phyloP scores from a whole-genome alignment of 1,140 invertebrate genomes.

The Mycetomoellerius zeteki region DNA sequence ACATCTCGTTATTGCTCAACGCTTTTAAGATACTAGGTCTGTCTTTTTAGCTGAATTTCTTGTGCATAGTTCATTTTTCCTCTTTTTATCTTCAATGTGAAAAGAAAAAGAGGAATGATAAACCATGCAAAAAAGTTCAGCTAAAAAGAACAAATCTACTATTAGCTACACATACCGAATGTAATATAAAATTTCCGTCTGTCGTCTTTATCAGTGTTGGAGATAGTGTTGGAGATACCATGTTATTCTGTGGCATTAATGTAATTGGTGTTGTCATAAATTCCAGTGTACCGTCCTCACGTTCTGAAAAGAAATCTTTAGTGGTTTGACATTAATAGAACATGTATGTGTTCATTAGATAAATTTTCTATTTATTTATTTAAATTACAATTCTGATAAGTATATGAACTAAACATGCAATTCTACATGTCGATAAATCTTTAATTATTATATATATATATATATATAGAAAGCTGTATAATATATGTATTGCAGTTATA shows the following conservation, averaged over 20 bases:
- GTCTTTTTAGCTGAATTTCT: too few relatives aligned
- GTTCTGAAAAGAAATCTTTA: slow-evolving; percentile 69
- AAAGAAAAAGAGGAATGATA: too few relatives aligned
- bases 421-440: background rate
- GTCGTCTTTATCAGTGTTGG: slow-evolving; percentile 64
- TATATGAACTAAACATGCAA: background rate
- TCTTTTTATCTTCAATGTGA: too few relatives aligned
- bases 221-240: slow-evolving; percentile 37
- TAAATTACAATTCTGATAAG: slow-evolving; percentile 10
- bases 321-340: background rate
- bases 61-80: too few relatives aligned
- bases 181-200: slow-evolving; percentile 67
- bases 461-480: background rate
- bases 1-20: background rate
- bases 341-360: background rate
- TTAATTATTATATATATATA: slow-evolving; percentile 14
- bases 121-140: too few relatives aligned
- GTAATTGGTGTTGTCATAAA: slow-evolving; percentile 76
- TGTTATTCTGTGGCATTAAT: slow-evolving; percentile 72
- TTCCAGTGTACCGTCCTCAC: slow-evolving; percentile 78
- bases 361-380: background rate
- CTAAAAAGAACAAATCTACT: too few relatives aligned
- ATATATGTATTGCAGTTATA: background rate
- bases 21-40: background rate
- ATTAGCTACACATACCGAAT: slow-evolving; percentile 56